Evolutionary conservation across 2,888 invertebrate genomes (phyloP).

Genomic region (Sialis fuliginosa): DNA sequence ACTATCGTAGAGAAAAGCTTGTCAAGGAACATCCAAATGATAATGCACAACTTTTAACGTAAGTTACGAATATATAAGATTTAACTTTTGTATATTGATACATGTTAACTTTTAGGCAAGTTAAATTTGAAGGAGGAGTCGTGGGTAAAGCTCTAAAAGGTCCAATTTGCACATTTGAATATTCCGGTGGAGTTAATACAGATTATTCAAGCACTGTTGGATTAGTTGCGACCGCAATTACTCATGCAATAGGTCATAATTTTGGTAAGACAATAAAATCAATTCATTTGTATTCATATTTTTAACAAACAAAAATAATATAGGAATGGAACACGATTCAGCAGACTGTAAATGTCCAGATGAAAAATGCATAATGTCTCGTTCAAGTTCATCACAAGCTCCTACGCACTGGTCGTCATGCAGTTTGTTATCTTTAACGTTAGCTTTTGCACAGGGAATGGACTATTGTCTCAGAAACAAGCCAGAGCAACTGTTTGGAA

Average conservation of each 20-base stretch:
- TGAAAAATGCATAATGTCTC: slow-evolving; percentile 91
- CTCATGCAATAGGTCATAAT: slow-evolving; percentile 98
- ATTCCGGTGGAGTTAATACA: slow-evolving; percentile 90
- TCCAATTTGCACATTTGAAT: slow-evolving; percentile 92
- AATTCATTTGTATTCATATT: too few species aligned
- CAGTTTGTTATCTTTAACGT: slow-evolving; percentile 72
- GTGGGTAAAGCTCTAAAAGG: slow-evolving; percentile 95
- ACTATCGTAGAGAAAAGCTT: slow-evolving; percentile 65
- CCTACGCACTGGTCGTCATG: slow-evolving; percentile 93
- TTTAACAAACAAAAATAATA: neutral
- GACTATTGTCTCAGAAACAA: slow-evolving; percentile 87
- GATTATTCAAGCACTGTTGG: slow-evolving; percentile 81
- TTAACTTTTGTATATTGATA: neutral
- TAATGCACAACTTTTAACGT: slow-evolving; percentile 92
- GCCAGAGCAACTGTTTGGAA: slow-evolving; percentile 61
- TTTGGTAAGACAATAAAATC: slow-evolving; percentile 41
- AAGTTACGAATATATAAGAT: slow-evolving; percentile 22
- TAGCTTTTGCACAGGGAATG: slow-evolving; percentile 90
- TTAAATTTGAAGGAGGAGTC: slow-evolving; percentile 79
- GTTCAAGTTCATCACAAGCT: slow-evolving; percentile 68
- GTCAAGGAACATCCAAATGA: slow-evolving; percentile 81
- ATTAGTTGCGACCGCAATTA: slow-evolving; percentile 88
- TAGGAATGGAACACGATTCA: slow-evolving; percentile 85
- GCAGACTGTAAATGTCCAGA: slow-evolving; percentile 73
- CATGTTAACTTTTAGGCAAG: slow-evolving; percentile 42